Conservation (phyloP, 2,113 vertebrate species). For the Bos indicus region DNA sequence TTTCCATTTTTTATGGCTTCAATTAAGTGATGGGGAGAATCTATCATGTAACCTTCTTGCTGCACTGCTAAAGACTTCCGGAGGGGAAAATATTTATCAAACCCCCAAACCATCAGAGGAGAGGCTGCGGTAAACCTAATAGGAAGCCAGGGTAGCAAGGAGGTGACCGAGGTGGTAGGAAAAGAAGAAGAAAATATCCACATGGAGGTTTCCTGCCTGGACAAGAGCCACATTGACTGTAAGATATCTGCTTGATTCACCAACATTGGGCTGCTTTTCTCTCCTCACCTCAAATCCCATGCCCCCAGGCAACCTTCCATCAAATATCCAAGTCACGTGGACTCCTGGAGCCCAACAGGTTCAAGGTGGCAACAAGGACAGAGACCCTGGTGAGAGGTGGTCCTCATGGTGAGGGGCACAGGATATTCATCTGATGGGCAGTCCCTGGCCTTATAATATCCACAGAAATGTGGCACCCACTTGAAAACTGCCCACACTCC, state of each 20-base stretch:
- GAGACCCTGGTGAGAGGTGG: not conserved
- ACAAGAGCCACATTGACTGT: not conserved
- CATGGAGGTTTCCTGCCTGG: conserved; percentile 36
- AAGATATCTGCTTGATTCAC: not conserved
- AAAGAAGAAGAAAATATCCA: not conserved
- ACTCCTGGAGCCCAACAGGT: not conserved
- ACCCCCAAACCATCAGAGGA: conserved; percentile 69
- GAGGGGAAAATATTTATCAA: conserved; percentile 81
- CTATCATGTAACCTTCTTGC: conserved; percentile 79
- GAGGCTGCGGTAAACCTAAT: conserved; percentile 55
- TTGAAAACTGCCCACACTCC: not conserved
- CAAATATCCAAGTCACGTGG: not conserved
- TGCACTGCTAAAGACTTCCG: conserved; percentile 79
- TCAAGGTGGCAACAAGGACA: not conserved
- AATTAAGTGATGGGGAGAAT: conserved; percentile 82
- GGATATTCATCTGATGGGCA: not conserved
- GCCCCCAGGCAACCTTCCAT: not conserved
- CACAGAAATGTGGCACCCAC: not conserved
- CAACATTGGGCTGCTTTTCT: not conserved
- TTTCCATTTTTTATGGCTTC: conserved; percentile 83
- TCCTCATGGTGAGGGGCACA: not conserved
- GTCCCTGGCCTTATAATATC: not conserved
- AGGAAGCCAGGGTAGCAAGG: conserved; percentile 18
- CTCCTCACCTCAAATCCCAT: not conserved
- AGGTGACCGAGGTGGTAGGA: not conserved